These are phyloP conservation scores for Augochlorella aurata DNA, from an alignment of 2,888 invertebrate species.

Conservation along the genomic window DNA sequence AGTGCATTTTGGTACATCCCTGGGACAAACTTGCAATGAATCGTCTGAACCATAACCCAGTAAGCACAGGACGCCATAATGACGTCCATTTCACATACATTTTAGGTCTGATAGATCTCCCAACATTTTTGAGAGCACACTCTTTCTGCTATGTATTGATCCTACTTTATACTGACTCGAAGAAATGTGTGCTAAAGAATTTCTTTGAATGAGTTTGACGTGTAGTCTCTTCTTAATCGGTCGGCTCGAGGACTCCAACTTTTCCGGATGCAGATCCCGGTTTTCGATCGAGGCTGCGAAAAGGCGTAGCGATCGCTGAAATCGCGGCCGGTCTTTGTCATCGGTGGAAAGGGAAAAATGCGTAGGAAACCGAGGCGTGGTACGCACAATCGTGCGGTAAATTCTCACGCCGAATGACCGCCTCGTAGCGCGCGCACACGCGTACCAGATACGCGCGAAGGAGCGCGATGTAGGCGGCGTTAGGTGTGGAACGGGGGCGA, in stretches of 20 bases:
- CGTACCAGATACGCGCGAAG: conserved; percentile 53
- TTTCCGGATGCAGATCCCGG: conserved; percentile 26
- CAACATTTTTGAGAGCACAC: no score
- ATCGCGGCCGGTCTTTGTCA: conserved; percentile 51
- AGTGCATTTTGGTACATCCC: no score
- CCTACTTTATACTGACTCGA: no score
- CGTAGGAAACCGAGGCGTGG: conserved; percentile 78
- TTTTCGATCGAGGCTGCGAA: conserved; percentile 28
- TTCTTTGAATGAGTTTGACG: no score
- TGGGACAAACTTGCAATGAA: no score
- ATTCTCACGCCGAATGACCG: conserved; percentile 68
- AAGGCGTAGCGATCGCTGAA: conserved; percentile 49
- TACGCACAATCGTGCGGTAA: conserved; percentile 68
- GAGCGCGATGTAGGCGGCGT: conserved; percentile 63
- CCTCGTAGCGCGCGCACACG: conserved; percentile 44
- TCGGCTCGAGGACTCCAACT: background rate
- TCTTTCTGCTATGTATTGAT: no score
- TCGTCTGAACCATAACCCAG: no score
- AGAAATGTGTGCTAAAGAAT: no score
- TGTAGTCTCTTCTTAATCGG: background rate
- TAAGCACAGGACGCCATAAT: no score
- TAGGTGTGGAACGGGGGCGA: conserved; percentile 69
- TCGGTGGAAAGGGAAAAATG: conserved; percentile 68
- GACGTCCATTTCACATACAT: no score
- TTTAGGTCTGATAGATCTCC: no score